phyloP scores from a whole-genome alignment of 2,888 invertebrate species.

The Tetrapedia diversipes region DNA sequence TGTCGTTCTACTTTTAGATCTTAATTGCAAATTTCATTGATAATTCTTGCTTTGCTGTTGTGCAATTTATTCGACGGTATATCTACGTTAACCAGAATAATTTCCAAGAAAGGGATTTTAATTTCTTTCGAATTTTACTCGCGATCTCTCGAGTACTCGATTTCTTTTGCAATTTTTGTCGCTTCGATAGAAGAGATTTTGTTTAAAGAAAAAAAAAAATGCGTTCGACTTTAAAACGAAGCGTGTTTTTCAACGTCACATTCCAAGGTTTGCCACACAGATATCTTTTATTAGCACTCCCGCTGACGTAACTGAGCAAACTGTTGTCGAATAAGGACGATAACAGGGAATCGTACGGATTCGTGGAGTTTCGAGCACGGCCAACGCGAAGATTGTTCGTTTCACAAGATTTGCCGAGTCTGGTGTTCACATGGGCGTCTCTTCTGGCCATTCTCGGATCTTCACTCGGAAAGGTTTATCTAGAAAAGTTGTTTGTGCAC shows the following conservation, averaged over 20 bases:
- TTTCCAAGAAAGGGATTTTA: background rate
- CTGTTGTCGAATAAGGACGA: constrained; percentile 51
- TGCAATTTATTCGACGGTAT: too few species aligned
- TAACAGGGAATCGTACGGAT: constrained; percentile 31
- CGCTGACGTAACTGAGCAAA: constrained; percentile 43
- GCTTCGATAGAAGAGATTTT: too few species aligned
- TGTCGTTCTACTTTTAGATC: background rate
- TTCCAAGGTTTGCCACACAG: background rate
- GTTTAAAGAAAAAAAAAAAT: background rate
- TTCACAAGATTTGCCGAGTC: constrained; percentile 49
- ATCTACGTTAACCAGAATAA: too few species aligned
- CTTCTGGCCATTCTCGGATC: constrained; percentile 31
- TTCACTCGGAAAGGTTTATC: background rate
- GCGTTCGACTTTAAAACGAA: background rate
- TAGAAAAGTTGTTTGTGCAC: constrained; percentile 21
- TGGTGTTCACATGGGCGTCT: constrained; percentile 57
- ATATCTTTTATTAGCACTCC: constrained; percentile 40
- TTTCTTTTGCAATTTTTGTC: too few species aligned
- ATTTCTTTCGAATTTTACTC: too few species aligned
- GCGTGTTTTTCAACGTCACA: background rate
- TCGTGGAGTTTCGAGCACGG: constrained; percentile 20
- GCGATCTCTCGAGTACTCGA: too few species aligned
- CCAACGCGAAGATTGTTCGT: constrained; percentile 15
- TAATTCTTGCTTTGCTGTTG: too few species aligned
- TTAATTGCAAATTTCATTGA: background rate